These are phyloP conservation scores for Coreoperca whiteheadi DNA, from an alignment of 2,113 vertebrate species.

Conservation along the genomic window DNA sequence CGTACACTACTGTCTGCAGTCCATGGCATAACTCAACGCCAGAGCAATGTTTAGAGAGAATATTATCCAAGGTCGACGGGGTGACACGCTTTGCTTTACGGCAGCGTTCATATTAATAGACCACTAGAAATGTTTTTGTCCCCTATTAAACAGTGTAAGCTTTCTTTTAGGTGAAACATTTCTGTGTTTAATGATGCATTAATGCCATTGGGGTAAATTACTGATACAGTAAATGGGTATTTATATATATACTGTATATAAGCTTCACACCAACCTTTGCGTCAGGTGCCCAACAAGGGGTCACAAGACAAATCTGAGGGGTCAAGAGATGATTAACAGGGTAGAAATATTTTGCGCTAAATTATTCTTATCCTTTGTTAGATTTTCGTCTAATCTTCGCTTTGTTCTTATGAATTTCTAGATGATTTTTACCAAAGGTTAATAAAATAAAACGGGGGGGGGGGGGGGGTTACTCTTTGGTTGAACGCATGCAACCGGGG, in stretches of 20 bases:
- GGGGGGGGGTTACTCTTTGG: background rate
- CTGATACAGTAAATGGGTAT: background rate
- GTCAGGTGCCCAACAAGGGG: background rate
- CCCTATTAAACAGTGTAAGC: background rate
- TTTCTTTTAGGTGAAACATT: background rate
- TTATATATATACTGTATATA: background rate
- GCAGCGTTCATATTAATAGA: slow-evolving; percentile 45
- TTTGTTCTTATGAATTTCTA: background rate
- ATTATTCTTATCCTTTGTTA: background rate
- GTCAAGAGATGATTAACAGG: background rate
- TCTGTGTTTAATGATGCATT: background rate
- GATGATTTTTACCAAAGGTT: too few relatives aligned
- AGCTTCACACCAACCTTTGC: background rate
- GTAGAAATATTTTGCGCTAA: too few relatives aligned
- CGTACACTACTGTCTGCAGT: slow-evolving; percentile 26
- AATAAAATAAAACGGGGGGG: background rate
- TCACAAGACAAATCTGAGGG: background rate
- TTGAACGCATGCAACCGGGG: background rate
- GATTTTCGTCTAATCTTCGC: background rate
- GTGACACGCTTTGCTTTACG: slow-evolving; percentile 51
- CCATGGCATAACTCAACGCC: slow-evolving; percentile 28
- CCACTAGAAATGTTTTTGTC: background rate
- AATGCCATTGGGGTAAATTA: background rate
- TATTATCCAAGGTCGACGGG: slow-evolving; percentile 49
- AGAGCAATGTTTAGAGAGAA: background rate